Evolutionary conservation across 2,113 vertebrate genomes (phyloP), one percentile per base, ranked within the genome.

Genomic region (Numida meleagris): DNA sequence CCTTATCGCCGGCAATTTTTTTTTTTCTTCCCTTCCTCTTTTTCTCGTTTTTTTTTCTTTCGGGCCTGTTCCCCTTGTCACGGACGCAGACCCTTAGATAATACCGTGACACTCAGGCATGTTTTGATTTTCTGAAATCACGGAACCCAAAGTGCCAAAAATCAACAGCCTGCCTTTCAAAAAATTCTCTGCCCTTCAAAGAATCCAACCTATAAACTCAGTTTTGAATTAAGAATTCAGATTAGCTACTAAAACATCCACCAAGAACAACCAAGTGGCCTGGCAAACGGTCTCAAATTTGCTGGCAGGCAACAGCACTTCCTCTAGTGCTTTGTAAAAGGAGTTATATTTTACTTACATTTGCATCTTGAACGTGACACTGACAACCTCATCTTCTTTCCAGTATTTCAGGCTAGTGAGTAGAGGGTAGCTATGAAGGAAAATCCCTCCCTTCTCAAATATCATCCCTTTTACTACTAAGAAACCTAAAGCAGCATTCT

Each of bases 81-180:
- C n/a, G n/a, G n/a, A n/a, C n/a, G n/a, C n/a, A n/a, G n/a, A n/a
- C n/a, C n/a, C n/a, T n/a, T n/a, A n/a, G n/a, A n/a, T n/a, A n/a
- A n/a, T n/a, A n/a, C n/a, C n/a, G n/a, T n/a, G n/a, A n/a, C n/a
- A n/a, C n/a, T n/a, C 1, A 0, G 12, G 57, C 14, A 7, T 12
- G 5, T 21, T 3, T 6, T 25, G 10, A 46, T 63, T 76, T 43
- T 59, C 76, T 75, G 63, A 92, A 90, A 75, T 27, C 14, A 5
- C 0, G 15, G 21, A 74, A 53, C 8, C 0, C 2, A 1, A 53
- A 74, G 1, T 3, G n/a, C 61, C 82, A 70, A 53, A 29, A 91
- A 89, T 5, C 4, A 33, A 86, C 58, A 88, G 61, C 46, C 20
- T 20, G 83, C 53, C 57, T 14, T 5, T 27, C 33, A 84, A 86